Base-by-base conservation (phyloP, 2,797 vertebrate species). In the Chrysolophus pictus region DNA sequence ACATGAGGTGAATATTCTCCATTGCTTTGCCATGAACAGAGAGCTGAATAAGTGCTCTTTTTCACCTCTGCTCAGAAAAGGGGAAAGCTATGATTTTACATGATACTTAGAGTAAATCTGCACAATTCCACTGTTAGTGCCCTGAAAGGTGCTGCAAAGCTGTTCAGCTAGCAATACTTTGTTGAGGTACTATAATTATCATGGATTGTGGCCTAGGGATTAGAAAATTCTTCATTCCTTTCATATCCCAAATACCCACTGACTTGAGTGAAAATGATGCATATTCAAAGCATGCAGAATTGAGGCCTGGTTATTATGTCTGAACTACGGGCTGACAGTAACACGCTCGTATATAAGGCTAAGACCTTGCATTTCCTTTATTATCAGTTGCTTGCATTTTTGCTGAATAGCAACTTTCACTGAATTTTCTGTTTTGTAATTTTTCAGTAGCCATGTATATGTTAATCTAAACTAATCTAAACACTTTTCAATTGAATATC, bases 21-120 rank as follows among this genome's bases (percentile, higher is more conserved):
- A 88, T 53, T 79, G 69, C 63, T 90, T 92, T 87, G 67, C 82
- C 28, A 18, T 59, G 67, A 65, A 85, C 68, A 72, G 82, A 89
- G 28, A 93, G 63, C 42, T 76, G 33, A 95, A 51, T 69, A 91
- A 80, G 74, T 86, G 55, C 55, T 33, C 31, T 58, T n/a, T 58
- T 58, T 33, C 31, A 87, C 65, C 41, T 94, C 71, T 92, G 68
- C 67, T 91, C 84, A 58, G 76, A 94, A 79, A 33, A 26, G 29
- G 65, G 73, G 60, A 47, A 87, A 78, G 31, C 46, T 41, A 90
- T 63, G 15, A 74, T 75, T 93, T 95, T 73, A 89, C 70, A 69
- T 58, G 75, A 87, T 88, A 86, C 95, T 96, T 94, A 82, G 31
- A 83, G 72, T 93, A 90, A 92, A 95, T 94, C 91, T 94, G 69